These are phyloP conservation scores for Sycophaga agraensis DNA, from an alignment of 1,140 invertebrate species.

Conservation along the genomic window DNA sequence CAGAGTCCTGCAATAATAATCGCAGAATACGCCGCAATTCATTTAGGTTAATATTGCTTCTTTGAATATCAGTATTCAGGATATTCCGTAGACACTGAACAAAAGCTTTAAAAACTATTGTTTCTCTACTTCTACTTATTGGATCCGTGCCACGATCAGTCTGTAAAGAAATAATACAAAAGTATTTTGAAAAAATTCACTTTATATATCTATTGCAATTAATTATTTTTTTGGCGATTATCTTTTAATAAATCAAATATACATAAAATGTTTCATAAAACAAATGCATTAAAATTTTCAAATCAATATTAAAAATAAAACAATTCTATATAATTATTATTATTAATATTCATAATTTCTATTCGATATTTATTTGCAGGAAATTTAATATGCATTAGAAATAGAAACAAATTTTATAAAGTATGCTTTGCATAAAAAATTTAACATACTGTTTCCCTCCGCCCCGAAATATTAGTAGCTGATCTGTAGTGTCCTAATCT, in stretches of 20 bases:
- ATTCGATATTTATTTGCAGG: no score
- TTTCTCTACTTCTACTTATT: slow-evolving; percentile 51
- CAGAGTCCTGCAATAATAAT: slow-evolving; percentile 28
- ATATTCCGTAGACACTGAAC: slow-evolving; percentile 36
- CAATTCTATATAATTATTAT: no score
- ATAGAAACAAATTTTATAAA: no score
- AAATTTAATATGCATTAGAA: no score
- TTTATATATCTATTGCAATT: slow-evolving; percentile 11
- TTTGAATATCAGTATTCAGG: slow-evolving; percentile 32
- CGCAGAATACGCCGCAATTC: slow-evolving; percentile 31
- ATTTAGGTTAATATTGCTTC: slow-evolving; percentile 34
- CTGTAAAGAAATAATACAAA: not conserved
- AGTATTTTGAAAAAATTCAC: slow-evolving; percentile 18
- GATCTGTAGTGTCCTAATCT: slow-evolving; percentile 2
- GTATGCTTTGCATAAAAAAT: no score
- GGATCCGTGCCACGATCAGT: slow-evolving; percentile 64
- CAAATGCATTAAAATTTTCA: no score
- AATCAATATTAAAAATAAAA: no score
- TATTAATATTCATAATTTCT: no score
- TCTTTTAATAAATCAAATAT: no score
- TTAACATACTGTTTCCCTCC: slow-evolving; percentile 52
- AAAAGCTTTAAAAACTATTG: slow-evolving; percentile 27
- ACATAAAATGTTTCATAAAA: no score
- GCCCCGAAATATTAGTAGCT: not conserved
- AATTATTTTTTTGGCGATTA: slow-evolving; percentile 28